Conservation (phyloP, 2,797 vertebrate genomes). For the Sebastes oblongus region DNA sequence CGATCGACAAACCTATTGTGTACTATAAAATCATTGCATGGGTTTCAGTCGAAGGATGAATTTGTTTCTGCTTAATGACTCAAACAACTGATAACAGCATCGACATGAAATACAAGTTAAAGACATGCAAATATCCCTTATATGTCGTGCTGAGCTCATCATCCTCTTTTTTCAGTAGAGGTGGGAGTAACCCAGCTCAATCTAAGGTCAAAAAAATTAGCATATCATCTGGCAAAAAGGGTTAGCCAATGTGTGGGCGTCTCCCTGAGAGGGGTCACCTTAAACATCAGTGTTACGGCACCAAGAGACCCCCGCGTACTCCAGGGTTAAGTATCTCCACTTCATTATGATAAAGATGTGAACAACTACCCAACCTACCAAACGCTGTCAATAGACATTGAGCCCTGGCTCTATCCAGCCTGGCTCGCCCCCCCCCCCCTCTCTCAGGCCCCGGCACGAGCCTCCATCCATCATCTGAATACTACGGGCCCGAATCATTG, state of each 20-base stretch:
- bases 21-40: background rate
- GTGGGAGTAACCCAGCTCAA: constrained; percentile 74
- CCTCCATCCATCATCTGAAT: constrained; percentile 85
- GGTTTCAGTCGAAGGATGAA: background rate
- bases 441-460: constrained; percentile 69
- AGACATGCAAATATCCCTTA: constrained; percentile 30
- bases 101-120: constrained; percentile 16
- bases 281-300: constrained; percentile 77
- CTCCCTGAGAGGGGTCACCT: constrained; percentile 82
- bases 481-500: constrained; percentile 82
- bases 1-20: too few species aligned
- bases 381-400: constrained; percentile 73
- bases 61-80: background rate
- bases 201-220: constrained; percentile 82
- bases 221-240: constrained; percentile 84
- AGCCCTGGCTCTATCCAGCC: constrained; percentile 43
- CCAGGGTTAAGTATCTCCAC: constrained; percentile 84
- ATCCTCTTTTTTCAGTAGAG: constrained; percentile 49
- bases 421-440: constrained; percentile 47
- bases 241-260: constrained; percentile 77
- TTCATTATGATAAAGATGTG: constrained; percentile 87
- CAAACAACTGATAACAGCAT: constrained; percentile 3
- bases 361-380: constrained; percentile 70
- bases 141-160: constrained; percentile 52
- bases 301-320: constrained; percentile 63